Base-by-base conservation (phyloP, 1,140 invertebrate genomes). In the Gonatopus flavifemur region DNA sequence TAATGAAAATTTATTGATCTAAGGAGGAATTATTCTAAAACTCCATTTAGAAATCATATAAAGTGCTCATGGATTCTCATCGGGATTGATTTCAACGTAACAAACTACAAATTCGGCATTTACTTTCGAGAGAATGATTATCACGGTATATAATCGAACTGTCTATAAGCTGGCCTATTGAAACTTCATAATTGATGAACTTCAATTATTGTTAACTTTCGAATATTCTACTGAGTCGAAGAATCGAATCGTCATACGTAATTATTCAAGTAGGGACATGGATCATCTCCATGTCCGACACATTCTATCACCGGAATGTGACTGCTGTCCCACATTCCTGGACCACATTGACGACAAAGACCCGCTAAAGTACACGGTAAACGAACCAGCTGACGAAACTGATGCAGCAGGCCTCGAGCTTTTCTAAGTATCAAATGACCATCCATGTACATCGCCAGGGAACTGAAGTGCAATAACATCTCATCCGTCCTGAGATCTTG, bases 371-470 rank as follows among this genome's bases (percentile, higher is more conserved):
- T 92, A 66, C 94, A 98, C 0, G 94, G 94, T 45, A 97, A 87
- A 54, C 87, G 83, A 9, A 88, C 83, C 46, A 92, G 76, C 65
- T 89, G 87, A 30, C 93, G 82, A 74, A 94, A 97, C 72, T 96
- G 89, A 74, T 96, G 85, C 0, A 98, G 77, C 3, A 98, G 77
- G 21, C 94, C 94, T 25, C 94, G 83, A 2, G 94, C 94, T 82
- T 97, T 97, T 54, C 91, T 82, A 7, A 96, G 77, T 28, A 97
- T 93, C 12, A 96, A 74, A 31, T 88, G 85, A 0, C 92, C 94
- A 71, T 96, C 93, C 94, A 98, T 97, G 67, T 96, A 95, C 88
- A 94, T 94, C 18, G 94, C 91, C 37, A 97, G 79, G 12, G 92
- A 95, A 66, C 93, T 95, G 70, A 98, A 98, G 74, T 96, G 90